Percentiles rank a stretch among this genome's conserved stretches.
Evolutionary conservation across 2,797 vertebrate species (phyloP).

Genomic region (Urosaurus nigricauda): DNA sequence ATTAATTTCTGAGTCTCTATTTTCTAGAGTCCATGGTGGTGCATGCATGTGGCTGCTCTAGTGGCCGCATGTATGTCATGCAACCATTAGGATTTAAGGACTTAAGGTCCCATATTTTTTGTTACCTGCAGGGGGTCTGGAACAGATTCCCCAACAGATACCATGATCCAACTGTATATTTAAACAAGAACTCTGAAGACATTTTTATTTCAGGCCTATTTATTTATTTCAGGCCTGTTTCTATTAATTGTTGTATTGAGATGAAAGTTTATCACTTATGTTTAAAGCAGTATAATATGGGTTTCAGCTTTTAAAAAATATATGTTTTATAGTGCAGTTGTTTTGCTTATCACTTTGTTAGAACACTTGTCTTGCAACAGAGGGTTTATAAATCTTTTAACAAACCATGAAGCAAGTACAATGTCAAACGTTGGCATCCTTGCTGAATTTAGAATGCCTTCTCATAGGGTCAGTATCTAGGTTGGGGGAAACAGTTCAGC

Average conservation of each 20-base stretch:
- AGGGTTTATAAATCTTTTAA: not conserved
- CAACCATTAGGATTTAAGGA: no score
- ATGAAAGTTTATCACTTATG: not conserved
- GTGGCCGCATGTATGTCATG: no score
- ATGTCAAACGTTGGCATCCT: not conserved
- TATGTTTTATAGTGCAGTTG: not conserved
- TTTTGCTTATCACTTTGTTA: not conserved
- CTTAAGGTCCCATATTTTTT: no score
- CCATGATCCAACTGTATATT: not conserved
- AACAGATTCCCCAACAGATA: no score
- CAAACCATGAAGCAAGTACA: not conserved
- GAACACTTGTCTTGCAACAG: not conserved
- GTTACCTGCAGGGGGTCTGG: no score
- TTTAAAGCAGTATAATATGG: not conserved
- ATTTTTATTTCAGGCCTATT: not conserved
- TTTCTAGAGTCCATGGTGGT: not conserved
- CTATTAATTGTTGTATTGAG: not conserved
- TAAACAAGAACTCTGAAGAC: not conserved
- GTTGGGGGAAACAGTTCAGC: not conserved
- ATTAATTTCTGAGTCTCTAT: not conserved
- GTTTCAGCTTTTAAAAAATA: not conserved
- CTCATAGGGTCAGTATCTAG: not conserved
- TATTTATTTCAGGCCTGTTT: not conserved
- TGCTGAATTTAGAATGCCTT: not conserved
- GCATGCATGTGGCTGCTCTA: no score